A percentile compares a stretch with the other conserved stretches of the same genome.
These are phyloP conservation scores for Macaca nemestrina DNA, from an alignment of 2,113 vertebrate species.

Conservation along the genomic window DNA sequence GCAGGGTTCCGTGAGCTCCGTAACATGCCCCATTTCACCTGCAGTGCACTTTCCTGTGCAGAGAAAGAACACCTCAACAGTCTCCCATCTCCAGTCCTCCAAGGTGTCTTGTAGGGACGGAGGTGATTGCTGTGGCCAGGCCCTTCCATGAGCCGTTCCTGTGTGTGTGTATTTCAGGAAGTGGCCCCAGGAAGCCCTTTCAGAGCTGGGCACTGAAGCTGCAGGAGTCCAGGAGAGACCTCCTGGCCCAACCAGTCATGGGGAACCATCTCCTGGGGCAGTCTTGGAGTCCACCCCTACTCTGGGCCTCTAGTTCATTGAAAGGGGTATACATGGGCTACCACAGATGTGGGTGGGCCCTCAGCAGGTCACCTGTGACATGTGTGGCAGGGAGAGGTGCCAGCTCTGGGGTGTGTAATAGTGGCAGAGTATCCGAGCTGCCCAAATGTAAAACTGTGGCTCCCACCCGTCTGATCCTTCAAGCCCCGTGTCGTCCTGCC, in stretches of 20 bases:
- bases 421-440: neutral
- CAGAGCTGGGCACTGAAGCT: neutral
- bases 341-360: neutral
- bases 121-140: neutral
- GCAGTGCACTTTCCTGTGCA: neutral
- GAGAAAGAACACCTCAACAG: neutral
- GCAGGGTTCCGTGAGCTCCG: rapidly evolving
- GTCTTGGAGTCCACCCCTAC: rapidly evolving
- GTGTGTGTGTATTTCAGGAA: neutral
- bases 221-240: neutral
- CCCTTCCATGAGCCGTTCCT: neutral
- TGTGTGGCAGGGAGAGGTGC: no score
- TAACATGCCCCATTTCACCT: rapidly evolving
- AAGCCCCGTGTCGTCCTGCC: neutral
- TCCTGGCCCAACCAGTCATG: neutral
- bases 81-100: neutral
- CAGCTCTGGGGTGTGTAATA: neutral
- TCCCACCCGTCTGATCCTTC: neutral
- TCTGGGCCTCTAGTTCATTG: neutral
- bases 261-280: neutral
- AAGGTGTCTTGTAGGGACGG: neutral
- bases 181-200: neutral
- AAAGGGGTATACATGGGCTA: neutral
- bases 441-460: neutral
- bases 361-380: neutral